phyloP scores from a whole-genome alignment of 1,140 invertebrate species.

The Bombus superbus region DNA sequence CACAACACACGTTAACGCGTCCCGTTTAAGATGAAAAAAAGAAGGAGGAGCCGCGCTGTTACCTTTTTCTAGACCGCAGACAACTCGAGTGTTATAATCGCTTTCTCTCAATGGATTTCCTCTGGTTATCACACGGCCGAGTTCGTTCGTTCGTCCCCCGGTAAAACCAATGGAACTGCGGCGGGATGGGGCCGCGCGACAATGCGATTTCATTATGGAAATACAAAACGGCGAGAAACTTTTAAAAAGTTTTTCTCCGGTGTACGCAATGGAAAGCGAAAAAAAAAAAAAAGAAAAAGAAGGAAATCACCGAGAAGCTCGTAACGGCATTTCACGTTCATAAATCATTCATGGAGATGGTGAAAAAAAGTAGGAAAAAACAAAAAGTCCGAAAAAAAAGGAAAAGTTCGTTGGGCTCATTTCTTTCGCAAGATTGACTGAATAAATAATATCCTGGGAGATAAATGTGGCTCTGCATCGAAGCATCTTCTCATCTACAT shows the following conservation, averaged over 20 bases:
- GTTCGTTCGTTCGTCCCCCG: not conserved
- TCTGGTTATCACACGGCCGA: not conserved
- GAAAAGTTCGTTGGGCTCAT: slow-evolving; percentile 14
- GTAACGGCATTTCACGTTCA: slow-evolving; percentile 38
- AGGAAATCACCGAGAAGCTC: slow-evolving; percentile 9
- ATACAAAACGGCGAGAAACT: slow-evolving; percentile 52
- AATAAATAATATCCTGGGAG: slow-evolving; percentile 61
- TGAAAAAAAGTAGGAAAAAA: slow-evolving; percentile 8
- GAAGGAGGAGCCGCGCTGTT: not conserved
- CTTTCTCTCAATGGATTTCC: slow-evolving; percentile 4
- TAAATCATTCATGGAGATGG: slow-evolving; percentile 63
- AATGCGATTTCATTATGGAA: slow-evolving; percentile 58
- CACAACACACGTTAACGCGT: not conserved
- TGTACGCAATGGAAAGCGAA: not conserved
- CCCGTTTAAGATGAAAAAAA: slow-evolving; percentile 4
- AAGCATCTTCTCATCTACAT: not conserved
- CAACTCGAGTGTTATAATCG: slow-evolving; percentile 36
- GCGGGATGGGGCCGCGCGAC: not conserved
- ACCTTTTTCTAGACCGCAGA: not conserved
- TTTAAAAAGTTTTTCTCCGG: slow-evolving; percentile 22
- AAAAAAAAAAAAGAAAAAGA: not conserved
- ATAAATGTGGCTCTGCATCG: slow-evolving; percentile 51
- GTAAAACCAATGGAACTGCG: not conserved
- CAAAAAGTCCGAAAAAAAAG: not conserved
- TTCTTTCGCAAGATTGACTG: slow-evolving; percentile 54